Evolutionary conservation across 2,113 vertebrate species (phyloP).

Genomic region (Uria aalge): DNA sequence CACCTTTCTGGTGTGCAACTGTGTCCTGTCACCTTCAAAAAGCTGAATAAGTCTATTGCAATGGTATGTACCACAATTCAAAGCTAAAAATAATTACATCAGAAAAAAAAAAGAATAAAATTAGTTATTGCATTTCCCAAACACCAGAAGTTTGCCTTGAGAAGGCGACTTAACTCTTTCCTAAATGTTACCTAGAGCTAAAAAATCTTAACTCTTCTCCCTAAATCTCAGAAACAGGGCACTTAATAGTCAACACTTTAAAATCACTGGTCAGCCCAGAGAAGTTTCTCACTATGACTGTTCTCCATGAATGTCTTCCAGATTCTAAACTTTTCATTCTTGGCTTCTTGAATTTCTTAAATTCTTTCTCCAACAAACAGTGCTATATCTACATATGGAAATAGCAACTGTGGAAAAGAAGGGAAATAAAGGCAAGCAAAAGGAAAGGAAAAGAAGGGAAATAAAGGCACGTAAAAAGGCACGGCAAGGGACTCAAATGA

Average conservation of each 20-base stretch:
- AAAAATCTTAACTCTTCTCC: background rate
- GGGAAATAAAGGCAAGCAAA: background rate
- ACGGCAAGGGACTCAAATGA: background rate
- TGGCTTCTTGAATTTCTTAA: background rate
- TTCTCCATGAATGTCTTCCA: background rate
- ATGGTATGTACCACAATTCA: background rate
- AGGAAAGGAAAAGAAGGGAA: background rate
- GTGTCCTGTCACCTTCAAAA: background rate
- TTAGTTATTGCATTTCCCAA: accelerated
- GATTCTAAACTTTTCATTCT: background rate
- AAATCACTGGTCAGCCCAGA: background rate
- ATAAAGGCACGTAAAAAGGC: background rate
- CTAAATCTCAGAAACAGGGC: background rate
- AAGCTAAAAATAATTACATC: background rate
- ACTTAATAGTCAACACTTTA: background rate
- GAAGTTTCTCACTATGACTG: background rate
- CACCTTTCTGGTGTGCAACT: background rate
- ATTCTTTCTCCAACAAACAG: background rate
- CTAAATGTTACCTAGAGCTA: background rate
- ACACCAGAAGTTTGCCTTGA: background rate
- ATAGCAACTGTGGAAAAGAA: background rate
- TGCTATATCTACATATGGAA: background rate
- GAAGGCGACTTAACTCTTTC: background rate
- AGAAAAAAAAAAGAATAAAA: background rate
- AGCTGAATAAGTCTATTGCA: background rate